These are phyloP conservation scores for Melanchra persicariae DNA, from an alignment of 2,888 invertebrate species.

Conservation along the genomic window DNA sequence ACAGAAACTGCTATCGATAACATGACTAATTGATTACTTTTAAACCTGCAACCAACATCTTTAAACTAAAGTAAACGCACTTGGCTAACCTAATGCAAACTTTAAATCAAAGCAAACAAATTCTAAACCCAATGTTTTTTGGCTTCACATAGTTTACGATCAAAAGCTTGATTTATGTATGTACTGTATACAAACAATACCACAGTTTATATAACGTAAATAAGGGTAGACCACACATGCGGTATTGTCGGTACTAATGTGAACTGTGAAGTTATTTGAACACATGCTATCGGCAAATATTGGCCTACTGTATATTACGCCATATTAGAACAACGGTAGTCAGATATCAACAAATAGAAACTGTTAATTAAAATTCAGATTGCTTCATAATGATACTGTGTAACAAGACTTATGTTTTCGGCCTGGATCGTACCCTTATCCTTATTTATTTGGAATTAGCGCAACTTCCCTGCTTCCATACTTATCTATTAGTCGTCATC, in stretches of 20 bases:
- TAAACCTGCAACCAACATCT: background rate
- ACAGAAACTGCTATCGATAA: background rate
- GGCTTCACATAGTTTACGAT: conserved; percentile 17
- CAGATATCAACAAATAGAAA: conserved; percentile 21
- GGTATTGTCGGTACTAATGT: conserved; percentile 37
- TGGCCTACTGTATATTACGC: conserved; percentile 29
- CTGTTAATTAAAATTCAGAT: background rate
- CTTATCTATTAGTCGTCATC: background rate
- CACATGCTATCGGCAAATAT: conserved; percentile 59
- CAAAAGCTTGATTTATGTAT: conserved; percentile 18
- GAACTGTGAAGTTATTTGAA: conserved; percentile 49
- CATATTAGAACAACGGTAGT: conserved; percentile 30
- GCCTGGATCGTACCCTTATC: background rate
- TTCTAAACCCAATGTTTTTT: conserved; percentile 3
- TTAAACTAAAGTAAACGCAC: background rate
- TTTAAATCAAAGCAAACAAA: background rate
- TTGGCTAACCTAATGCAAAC: background rate
- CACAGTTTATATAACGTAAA: conserved; percentile 29
- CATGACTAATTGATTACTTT: too few species aligned
- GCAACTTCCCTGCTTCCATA: too few species aligned
- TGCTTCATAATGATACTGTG: background rate
- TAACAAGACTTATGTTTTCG: background rate
- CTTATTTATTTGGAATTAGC: too few species aligned
- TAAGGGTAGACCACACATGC: conserved; percentile 45
- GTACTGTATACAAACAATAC: conserved; percentile 14